These are phyloP conservation scores for Drosophila ficusphila DNA, from an alignment of 1,140 invertebrate species.

Conservation along the genomic window DNA sequence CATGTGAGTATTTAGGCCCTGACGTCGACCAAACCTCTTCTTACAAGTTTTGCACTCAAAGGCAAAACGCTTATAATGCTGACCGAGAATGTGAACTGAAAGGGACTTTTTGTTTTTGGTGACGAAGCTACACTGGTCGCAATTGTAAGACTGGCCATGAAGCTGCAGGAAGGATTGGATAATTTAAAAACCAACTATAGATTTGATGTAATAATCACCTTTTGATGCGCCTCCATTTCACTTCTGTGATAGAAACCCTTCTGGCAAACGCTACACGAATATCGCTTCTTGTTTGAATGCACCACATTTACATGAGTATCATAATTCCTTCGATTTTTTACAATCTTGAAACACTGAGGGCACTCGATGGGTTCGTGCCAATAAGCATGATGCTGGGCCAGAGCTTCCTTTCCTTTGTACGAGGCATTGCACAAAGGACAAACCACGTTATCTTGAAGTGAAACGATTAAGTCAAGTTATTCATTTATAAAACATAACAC, in stretches of 20 bases:
- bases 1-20: constrained; percentile 62
- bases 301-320: constrained; percentile 69
- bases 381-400: constrained; percentile 64
- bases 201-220: constrained; percentile 13
- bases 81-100: constrained; percentile 64
- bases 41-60: constrained; percentile 62
- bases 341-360: constrained; percentile 58
- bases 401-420: constrained; percentile 57
- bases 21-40: constrained; percentile 66
- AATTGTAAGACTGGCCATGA: constrained; percentile 48
- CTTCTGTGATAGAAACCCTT: constrained; percentile 80
- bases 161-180: constrained; percentile 17
- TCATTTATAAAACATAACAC: background rate
- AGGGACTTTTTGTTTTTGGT: constrained; percentile 70
- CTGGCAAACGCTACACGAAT: constrained; percentile 63
- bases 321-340: constrained; percentile 72
- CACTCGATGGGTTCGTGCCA: constrained; percentile 68
- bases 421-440: constrained; percentile 60
- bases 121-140: constrained; percentile 64
- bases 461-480: background rate
- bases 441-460: constrained; percentile 58
- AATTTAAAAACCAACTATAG: too few relatives aligned
- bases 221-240: constrained; percentile 69
- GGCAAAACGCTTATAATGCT: constrained; percentile 59
- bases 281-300: constrained; percentile 72